A percentile compares a stretch with the other conserved stretches of the same genome.
Conservation (phyloP, 2,797 vertebrate genomes). For the Nannoperca australis region DNA sequence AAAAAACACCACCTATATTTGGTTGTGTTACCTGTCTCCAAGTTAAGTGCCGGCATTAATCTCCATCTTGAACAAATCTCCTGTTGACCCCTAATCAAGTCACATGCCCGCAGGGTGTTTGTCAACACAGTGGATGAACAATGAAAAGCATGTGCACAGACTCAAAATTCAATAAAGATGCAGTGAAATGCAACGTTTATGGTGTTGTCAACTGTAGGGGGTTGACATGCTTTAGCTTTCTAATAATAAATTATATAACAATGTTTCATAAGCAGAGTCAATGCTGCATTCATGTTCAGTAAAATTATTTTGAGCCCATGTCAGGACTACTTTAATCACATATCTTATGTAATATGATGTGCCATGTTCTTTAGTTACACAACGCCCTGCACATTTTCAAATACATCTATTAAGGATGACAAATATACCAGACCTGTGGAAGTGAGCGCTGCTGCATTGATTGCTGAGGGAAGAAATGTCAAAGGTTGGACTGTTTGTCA, state of each 20-base stretch:
- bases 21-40: not conserved
- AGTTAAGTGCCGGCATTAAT: not conserved
- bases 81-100: not conserved
- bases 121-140: not conserved
- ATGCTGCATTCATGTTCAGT: not conserved
- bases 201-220: not conserved
- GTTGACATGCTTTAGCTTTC: not conserved
- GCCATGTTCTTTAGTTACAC: not conserved
- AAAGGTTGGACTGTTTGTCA: constrained; percentile 15
- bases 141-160: not conserved
- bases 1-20: not conserved
- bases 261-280: not conserved
- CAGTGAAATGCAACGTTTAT: not conserved
- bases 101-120: constrained; percentile 1
- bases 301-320: not conserved
- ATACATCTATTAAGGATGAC: not conserved
- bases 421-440: not conserved
- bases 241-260: not conserved
- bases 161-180: not conserved
- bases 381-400: not conserved
- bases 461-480: not conserved
- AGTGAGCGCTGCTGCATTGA: constrained; percentile 3
- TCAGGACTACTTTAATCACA: not conserved
- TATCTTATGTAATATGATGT: not conserved
- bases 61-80: not conserved